These are phyloP conservation scores for Ailuropoda melanoleuca DNA, from an alignment of 2,113 vertebrate species.

Conservation along the genomic window DNA sequence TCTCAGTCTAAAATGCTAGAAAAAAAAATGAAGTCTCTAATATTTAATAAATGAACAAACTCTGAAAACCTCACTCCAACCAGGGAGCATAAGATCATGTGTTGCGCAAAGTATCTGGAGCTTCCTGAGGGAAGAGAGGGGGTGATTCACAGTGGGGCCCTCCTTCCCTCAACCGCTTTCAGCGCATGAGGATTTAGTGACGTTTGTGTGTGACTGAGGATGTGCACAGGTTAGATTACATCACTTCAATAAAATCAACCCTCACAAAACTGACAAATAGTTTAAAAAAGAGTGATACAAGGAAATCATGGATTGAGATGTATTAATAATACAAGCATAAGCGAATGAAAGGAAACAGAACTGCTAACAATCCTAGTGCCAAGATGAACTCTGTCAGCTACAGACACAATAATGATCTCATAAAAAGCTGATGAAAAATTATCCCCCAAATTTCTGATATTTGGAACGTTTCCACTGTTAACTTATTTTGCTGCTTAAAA, in stretches of 20 bases:
- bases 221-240: neutral
- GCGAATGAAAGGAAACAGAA: neutral
- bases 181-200: neutral
- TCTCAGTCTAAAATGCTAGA: neutral
- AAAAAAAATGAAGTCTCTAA: neutral
- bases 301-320: neutral
- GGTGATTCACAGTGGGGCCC: neutral
- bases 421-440: neutral
- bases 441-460: neutral
- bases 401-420: too few species aligned
- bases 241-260: neutral
- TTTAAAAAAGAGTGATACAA: neutral
- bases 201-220: too few species aligned
- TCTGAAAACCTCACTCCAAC: neutral
- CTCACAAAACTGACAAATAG: neutral
- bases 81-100: accelerated
- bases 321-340: neutral
- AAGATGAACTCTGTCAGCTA: neutral
- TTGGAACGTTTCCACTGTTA: neutral
- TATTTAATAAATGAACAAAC: neutral
- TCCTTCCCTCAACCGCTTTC: neutral
- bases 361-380: neutral
- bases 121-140: neutral
- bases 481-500: neutral
- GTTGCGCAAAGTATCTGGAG: accelerated